Evolutionary conservation across 2,888 invertebrate species (phyloP).

Genomic region (Craniophora ligustri): DNA sequence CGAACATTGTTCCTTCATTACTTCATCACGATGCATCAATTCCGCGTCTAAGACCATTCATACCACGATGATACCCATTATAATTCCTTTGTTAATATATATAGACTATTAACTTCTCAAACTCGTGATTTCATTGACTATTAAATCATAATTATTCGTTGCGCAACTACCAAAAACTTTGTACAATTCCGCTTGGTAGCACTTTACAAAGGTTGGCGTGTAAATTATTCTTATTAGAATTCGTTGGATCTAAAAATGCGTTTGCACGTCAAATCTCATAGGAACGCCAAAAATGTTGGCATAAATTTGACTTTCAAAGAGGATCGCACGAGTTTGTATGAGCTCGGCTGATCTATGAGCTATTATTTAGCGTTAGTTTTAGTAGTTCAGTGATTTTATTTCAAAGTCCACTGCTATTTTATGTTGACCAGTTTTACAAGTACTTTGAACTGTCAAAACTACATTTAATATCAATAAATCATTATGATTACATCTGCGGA

Average conservation of each 20-base stretch:
- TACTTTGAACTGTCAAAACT: too few species aligned
- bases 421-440: too few species aligned
- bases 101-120: slow-evolving; percentile 23
- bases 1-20: slow-evolving; percentile 78
- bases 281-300: not conserved
- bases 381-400: too few species aligned
- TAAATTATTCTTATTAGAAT: not conserved
- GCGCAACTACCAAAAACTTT: not conserved
- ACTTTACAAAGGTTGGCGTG: not conserved
- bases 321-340: not conserved
- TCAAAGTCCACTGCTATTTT: too few species aligned
- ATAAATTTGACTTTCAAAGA: not conserved
- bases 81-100: slow-evolving; percentile 39
- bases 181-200: not conserved
- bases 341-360: too few species aligned
- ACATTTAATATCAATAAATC: too few species aligned
- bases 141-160: slow-evolving; percentile 12
- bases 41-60: slow-evolving; percentile 80
- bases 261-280: not conserved
- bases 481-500: slow-evolving; percentile 1
- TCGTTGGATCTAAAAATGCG: not conserved
- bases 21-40: slow-evolving; percentile 80
- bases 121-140: slow-evolving; percentile 35
- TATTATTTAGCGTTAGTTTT: too few species aligned
- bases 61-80: slow-evolving; percentile 67